Evolutionary conservation across 2,797 vertebrate genomes (phyloP), one percentile per base, ranked within the genome.

Genomic region (Novumbra hubbsi): DNA sequence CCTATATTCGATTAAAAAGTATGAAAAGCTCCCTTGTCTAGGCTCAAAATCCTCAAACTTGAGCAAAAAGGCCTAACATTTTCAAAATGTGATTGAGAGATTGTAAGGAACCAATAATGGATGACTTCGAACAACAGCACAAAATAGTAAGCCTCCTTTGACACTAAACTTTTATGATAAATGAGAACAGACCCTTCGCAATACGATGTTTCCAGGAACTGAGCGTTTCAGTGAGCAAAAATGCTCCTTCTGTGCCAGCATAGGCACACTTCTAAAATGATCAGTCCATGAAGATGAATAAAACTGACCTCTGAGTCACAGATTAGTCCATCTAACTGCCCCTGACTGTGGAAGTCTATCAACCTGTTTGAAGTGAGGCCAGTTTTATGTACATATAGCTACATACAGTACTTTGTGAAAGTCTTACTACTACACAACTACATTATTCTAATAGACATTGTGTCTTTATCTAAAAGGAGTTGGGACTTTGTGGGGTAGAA

Each of bases 161-260:
- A 80, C 67, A 80, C 65, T 73, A 75, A 28, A 82, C 70, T 17
- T 71, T 73, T 48, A 80, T 69, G 72, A 79, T 70, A 78, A 83
- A 27, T 57, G 78, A 81, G 82, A 83, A 76, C 81, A 84, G 75
- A 73, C 48, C 50, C 38, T 71, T 60, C 11, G n/a, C 52, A 57
- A 60, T 57, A 14, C 52, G 49, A 73, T 24, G n/a, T 73, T 88
- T 88, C 91, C 87, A 86, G 87, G 82, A 89, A 89, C 78, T 74
- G 60, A 74, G 62, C 49, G 73, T 78, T 85, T 82, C 69, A 79
- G 76, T 50, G 77, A 52, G 77, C 38, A 84, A 81, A 87, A 81
- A 88, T 76, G 74, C 60, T 60, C 49, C 68, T 77, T 78, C 60
- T 0, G 38, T 86, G 86, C 84, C 88, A 86, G 80, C n/a, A n/a